Conservation (phyloP, 1,140 invertebrate genomes). For the Harpegnathos saltator region DNA sequence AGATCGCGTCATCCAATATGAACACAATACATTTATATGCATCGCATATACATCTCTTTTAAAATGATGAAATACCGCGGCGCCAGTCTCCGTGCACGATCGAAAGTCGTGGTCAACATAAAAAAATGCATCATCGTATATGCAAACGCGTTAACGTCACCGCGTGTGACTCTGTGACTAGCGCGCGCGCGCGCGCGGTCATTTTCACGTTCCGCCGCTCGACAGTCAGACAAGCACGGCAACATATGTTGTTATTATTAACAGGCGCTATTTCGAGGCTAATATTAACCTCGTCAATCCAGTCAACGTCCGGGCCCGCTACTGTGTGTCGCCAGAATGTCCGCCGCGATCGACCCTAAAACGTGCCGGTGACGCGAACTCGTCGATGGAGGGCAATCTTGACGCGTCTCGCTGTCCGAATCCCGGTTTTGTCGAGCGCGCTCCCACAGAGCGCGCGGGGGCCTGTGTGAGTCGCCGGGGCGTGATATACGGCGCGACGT, state of each 20-base stretch:
- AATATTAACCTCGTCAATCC: constrained; percentile 43
- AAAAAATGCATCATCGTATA: constrained; percentile 1
- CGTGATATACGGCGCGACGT: constrained; percentile 82
- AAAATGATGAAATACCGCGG: too few relatives aligned
- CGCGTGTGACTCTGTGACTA: not conserved
- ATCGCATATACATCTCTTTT: too few relatives aligned
- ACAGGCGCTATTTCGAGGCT: not conserved
- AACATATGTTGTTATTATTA: not conserved
- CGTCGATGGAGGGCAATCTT: constrained; percentile 27
- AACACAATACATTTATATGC: too few relatives aligned
- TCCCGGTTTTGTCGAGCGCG: constrained; percentile 47
- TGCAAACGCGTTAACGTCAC: constrained; percentile 2
- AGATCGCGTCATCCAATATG: too few relatives aligned
- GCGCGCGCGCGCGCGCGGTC: too few relatives aligned
- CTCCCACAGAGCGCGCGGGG: constrained; percentile 41
- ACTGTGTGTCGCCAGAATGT: constrained; percentile 29
- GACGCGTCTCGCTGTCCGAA: constrained; percentile 33
- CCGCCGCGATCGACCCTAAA: constrained; percentile 34
- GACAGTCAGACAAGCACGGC: not conserved
- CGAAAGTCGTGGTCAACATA: too few relatives aligned
- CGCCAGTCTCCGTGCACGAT: too few relatives aligned
- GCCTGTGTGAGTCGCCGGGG: constrained; percentile 59
- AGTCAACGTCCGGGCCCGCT: constrained; percentile 6
- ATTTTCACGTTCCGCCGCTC: constrained; percentile 2
- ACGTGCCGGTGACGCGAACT: constrained; percentile 25